A percentile compares a stretch with the other conserved stretches of the same genome.
Evolutionary conservation across 2,888 invertebrate genomes (phyloP).

Genomic region (Kryphioiulus occultus): DNA sequence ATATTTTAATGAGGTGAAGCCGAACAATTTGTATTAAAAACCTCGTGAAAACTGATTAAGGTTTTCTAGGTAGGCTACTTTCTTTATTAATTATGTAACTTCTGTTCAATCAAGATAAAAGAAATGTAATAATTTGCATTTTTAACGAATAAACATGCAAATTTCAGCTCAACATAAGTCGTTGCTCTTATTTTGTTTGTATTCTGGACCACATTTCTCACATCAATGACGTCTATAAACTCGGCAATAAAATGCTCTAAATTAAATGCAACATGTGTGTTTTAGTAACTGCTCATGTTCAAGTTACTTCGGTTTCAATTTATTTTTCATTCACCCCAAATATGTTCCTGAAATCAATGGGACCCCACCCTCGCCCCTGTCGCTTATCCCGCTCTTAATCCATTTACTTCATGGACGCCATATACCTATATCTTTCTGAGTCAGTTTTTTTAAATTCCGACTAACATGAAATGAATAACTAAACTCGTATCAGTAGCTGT

Average conservation of each 20-base stretch:
- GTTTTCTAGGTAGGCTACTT: no score
- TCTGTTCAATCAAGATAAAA: neutral
- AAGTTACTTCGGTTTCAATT: neutral
- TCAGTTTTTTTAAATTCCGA: neutral
- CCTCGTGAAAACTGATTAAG: no score
- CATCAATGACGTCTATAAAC: neutral
- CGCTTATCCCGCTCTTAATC: slow-evolving; percentile 13
- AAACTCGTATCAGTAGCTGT: slow-evolving; percentile 31
- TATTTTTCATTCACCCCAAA: neutral
- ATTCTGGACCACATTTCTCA: neutral
- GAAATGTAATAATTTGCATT: neutral
- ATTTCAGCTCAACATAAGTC: neutral
- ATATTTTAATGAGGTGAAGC: no score
- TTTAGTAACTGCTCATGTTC: neutral
- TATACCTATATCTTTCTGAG: neutral
- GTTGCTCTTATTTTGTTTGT: slow-evolving; percentile 17
- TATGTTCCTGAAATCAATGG: neutral
- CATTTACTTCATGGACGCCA: neutral
- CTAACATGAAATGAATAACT: slow-evolving; percentile 35
- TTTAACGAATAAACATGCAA: neutral
- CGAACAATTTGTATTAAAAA: no score
- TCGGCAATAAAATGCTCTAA: neutral
- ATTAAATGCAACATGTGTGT: neutral
- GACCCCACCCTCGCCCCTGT: slow-evolving; percentile 29
- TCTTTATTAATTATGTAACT: no score